Percentiles rank a stretch among this genome's conserved stretches.
Evolutionary conservation across 1,140 invertebrate species (phyloP).

Genomic region (Gonioctena quinquepunctata): DNA sequence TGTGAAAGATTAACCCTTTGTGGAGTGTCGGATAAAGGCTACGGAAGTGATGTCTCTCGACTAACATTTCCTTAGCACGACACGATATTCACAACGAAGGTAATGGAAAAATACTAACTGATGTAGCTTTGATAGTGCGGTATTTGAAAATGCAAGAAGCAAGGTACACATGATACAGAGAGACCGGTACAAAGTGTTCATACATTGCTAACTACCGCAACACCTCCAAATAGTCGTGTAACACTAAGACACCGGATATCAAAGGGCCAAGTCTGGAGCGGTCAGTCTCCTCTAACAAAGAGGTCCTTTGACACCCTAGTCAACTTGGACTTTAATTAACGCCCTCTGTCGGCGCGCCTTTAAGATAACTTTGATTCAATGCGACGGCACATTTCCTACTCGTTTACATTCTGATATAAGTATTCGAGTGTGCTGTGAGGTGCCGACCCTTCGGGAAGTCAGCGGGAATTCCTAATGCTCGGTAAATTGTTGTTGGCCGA

Average conservation of each 20-base stretch:
- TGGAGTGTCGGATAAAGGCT: no score
- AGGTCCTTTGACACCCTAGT: conserved; percentile 51
- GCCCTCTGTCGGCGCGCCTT: conserved; percentile 48
- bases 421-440: neutral
- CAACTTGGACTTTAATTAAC: conserved; percentile 53
- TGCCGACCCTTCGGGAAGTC: neutral
- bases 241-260: conserved; percentile 54
- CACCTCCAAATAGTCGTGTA: conserved; percentile 50
- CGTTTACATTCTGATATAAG: conserved; percentile 10
- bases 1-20: no score
- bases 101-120: neutral
- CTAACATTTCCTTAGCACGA: conserved; percentile 38
- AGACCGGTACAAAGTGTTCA: conserved; percentile 36
- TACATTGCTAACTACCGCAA: conserved; percentile 53
- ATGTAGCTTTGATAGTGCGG: conserved; percentile 7
- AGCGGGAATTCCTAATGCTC: neutral
- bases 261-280: conserved; percentile 49
- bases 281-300: conserved; percentile 49
- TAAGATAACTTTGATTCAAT: conserved; percentile 49
- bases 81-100: neutral
- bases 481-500: neutral
- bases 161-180: neutral
- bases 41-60: conserved; percentile 43
- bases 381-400: neutral
- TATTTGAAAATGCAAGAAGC: conserved; percentile 11